These are phyloP conservation scores for Luehdorfia chinensis DNA, from an alignment of 1,140 invertebrate species.

Conservation along the genomic window DNA sequence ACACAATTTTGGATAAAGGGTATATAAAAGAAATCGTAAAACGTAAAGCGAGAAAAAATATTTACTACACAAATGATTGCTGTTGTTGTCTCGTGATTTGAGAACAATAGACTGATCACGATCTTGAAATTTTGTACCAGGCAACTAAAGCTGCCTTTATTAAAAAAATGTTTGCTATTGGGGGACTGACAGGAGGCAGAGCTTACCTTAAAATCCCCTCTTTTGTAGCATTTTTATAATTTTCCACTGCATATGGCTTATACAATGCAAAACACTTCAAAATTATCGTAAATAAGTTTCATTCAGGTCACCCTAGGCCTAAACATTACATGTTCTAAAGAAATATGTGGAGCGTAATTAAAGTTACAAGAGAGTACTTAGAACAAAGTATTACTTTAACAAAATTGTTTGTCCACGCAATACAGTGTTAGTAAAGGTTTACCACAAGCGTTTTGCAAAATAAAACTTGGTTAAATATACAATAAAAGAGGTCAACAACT, in stretches of 20 bases:
- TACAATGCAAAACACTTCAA: neutral
- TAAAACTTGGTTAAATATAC: too few species aligned
- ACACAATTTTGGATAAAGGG: too few species aligned
- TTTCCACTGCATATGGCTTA: constrained; percentile 1
- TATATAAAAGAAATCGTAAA: too few species aligned
- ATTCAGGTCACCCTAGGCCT: constrained; percentile 5
- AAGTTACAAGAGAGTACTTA: constrained; percentile 17
- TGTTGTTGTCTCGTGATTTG: too few species aligned
- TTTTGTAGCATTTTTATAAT: constrained; percentile 8
- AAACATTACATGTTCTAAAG: constrained; percentile 11
- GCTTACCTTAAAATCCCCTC: constrained; percentile 1
- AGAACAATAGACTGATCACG: too few species aligned
- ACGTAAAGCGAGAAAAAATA: too few species aligned
- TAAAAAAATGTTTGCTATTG: too few species aligned
- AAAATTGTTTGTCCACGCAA: neutral
- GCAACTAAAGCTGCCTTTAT: too few species aligned
- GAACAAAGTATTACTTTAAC: constrained; percentile 1
- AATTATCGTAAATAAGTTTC: constrained; percentile 13
- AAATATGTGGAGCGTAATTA: constrained; percentile 19
- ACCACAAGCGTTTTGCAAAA: too few species aligned
- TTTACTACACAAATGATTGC: too few species aligned
- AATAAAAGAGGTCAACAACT: too few species aligned
- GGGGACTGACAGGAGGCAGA: neutral
- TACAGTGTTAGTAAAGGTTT: neutral
- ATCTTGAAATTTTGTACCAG: too few species aligned